Base-by-base conservation (phyloP, 2,797 vertebrate genomes). In the Steatocranus sp. region DNA sequence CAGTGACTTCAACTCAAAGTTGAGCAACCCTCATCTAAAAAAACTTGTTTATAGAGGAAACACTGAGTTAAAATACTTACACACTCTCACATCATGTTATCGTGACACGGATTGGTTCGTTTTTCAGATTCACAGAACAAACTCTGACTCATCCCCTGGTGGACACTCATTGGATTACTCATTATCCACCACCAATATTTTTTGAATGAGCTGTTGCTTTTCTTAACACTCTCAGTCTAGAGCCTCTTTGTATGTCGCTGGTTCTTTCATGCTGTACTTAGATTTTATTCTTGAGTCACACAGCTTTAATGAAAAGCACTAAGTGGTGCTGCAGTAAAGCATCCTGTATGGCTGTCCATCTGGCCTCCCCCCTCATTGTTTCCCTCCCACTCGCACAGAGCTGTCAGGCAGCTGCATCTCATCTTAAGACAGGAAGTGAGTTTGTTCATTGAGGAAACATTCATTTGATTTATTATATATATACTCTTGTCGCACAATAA, bases 351-450 rank as follows among this genome's bases (percentile, higher is more conserved):
- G 38, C 86, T 79, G 30, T 91, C 83, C 91, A 91, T 91, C 92
- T 91, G 91, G 83, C 81, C 58, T 79, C 80, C 70, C 70, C 82
- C 54, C 82, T 77, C 15, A 63, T 63, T 63, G 66, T 32, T 49
- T 85, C 74, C 68, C 80, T 88, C 85, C 88, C 90, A 84, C 89
- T 85, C 80, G 80, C 78, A 76, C 54, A 36, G 83, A 83, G 68
- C 89, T 90, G 93, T 92, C 91, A 93, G 91, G 91, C 94, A 96
- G 94, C 93, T 95, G 94, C 88, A 90, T 86, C 92, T 88, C 88
- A 89, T 96, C 94, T 89, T 68, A 75, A 85, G 86, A 23, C 84
- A 83, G 87, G 84, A 86, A 87, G 77, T 76, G 25, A 32, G 68
- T 85, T 75, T 87, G 88, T 80, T 91, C 82, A 81, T 76, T 50